These are phyloP conservation scores for Danio albolineatus DNA, from an alignment of 2,797 vertebrate species.

Conservation along the genomic window DNA sequence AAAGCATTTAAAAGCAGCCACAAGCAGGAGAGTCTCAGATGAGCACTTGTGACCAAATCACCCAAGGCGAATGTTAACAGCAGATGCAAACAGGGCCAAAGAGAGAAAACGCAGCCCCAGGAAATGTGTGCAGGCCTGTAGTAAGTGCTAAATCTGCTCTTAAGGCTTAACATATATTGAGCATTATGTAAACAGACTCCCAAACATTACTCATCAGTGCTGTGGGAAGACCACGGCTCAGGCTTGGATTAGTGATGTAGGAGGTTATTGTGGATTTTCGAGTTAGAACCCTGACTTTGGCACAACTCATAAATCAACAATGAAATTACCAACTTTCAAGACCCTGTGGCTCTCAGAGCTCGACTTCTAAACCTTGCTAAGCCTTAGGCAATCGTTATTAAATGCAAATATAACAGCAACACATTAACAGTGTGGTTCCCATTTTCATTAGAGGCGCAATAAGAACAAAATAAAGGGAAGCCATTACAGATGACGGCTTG, in stretches of 20 bases:
- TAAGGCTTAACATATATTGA: constrained; percentile 44
- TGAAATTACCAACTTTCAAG: constrained; percentile 45
- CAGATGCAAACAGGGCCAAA: neutral
- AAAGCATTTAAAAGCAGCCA: neutral
- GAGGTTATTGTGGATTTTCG: constrained; percentile 42
- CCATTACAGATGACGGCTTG: constrained; percentile 33
- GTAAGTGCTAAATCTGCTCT: constrained; percentile 30
- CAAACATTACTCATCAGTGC: constrained; percentile 37
- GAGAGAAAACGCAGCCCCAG: neutral
- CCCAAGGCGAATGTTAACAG: neutral
- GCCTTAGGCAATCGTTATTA: constrained; percentile 42
- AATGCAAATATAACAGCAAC: constrained; percentile 40
- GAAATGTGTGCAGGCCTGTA: neutral
- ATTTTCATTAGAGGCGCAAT: constrained; percentile 43
- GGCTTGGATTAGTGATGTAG: constrained; percentile 42
- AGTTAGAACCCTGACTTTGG: constrained; percentile 22
- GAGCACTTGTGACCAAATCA: constrained; percentile 1
- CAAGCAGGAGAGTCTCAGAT: neutral
- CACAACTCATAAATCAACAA: constrained; percentile 38
- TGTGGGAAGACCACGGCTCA: constrained; percentile 36
- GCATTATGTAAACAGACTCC: constrained; percentile 52
- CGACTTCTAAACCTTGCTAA: constrained; percentile 24
- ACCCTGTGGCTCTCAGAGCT: constrained; percentile 33
- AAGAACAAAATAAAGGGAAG: constrained; percentile 48
- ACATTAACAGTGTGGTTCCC: constrained; percentile 44